These are phyloP conservation scores for Phrynocephalus guinanensis DNA, from an alignment of 2,797 vertebrate species.

Conservation along the genomic window DNA sequence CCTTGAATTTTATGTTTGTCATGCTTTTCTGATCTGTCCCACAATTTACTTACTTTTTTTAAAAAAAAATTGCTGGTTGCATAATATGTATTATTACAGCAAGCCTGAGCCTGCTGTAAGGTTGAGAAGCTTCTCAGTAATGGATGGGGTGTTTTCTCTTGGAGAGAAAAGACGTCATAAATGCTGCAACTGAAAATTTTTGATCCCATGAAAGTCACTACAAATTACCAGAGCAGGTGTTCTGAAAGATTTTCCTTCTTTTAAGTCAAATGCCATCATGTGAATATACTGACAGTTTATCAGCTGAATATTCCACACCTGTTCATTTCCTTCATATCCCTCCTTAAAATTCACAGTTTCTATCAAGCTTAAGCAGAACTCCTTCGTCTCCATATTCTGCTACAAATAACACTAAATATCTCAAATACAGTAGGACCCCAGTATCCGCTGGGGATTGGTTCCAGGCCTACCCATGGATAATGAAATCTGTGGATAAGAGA, in stretches of 20 bases:
- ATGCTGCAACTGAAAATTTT: constrained; percentile 38
- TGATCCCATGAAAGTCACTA: constrained; percentile 42
- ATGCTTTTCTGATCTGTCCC: constrained; percentile 40
- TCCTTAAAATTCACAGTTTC: constrained; percentile 1
- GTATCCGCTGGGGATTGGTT: no score
- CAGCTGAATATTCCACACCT: constrained; percentile 45
- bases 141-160: constrained; percentile 46
- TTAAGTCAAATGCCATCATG: constrained; percentile 51
- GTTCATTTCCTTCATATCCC: background rate
- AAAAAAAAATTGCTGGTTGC: constrained; percentile 50
- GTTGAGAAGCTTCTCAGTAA: constrained; percentile 50
- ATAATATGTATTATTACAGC: constrained; percentile 49
- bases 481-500: no score
- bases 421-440: background rate
- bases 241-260: constrained; percentile 34
- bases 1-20: constrained; percentile 34
- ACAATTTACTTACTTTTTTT: constrained; percentile 43
- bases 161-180: constrained; percentile 14
- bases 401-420: background rate
- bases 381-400: background rate
- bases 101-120: constrained; percentile 60
- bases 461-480: no score
- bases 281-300: constrained; percentile 29
- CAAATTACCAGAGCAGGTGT: constrained; percentile 40
- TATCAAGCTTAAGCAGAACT: background rate